Evolutionary conservation across 2,888 invertebrate genomes (phyloP), one percentile per base, ranked within the genome.

Genomic region (Candidula unifasciata): DNA sequence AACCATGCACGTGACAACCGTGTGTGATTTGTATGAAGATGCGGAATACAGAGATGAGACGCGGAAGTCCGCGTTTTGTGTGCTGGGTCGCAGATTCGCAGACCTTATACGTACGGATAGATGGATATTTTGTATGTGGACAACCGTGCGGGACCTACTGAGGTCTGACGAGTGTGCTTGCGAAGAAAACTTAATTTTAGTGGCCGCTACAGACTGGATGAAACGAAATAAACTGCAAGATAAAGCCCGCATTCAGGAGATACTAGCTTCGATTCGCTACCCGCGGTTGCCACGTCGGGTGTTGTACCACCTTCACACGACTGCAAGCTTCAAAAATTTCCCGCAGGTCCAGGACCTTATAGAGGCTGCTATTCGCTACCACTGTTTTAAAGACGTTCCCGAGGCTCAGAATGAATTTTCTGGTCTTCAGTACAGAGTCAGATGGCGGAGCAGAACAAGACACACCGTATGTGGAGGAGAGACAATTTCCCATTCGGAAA

Each of bases 141-240:
- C 88, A 60, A 87, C 90, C 24, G 92, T 91, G 18, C 89, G 91
- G 85, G 90, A 91, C 82, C 86, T 92, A 33, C 85, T 91, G 24
- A 88, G 89, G 82, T 89, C 88, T 79, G 90, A 91, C 82, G 89
- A 89, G 81, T 90, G 91, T 76, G 87, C 87, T 76, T 90, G 91
- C 37, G 92, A 91, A 79, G 92, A 92, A 87, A 91, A 91, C 84
- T 87, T 90, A 33, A 90, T 92, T 69, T 87, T 92, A 35, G 91
- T 90, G 18, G 90, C 92, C 27, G 91, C 92, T 24, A 92, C 92
- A 10, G 91, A 91, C 80, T 92, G 91, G 91, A 92, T 92, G 92
- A 92, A 92, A 88, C 89, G 89, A 84, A 92, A 91, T 86, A 90
- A 89, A 68, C 87, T 92, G 24, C 90, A 90, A 80, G 91, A 91